These are phyloP conservation scores for Ophthalmolycus amberensis DNA, from an alignment of 2,113 vertebrate genomes.

Conservation along the genomic window DNA sequence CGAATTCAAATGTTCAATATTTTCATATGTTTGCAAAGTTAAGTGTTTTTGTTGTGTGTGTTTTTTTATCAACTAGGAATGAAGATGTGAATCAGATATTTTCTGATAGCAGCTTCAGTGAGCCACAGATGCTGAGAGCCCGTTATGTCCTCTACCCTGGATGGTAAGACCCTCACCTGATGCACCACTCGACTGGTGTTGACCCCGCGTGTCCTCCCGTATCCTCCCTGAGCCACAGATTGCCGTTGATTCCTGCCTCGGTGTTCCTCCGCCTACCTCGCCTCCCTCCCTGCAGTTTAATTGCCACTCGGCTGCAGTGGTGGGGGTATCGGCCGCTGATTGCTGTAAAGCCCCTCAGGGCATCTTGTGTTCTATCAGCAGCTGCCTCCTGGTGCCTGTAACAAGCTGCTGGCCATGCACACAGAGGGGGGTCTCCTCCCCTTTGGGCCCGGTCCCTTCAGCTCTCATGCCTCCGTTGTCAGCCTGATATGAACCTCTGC, in stretches of 20 bases:
- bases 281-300: slow-evolving; percentile 53
- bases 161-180: slow-evolving; percentile 85
- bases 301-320: slow-evolving; percentile 48
- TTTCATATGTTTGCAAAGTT: background rate
- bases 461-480: slow-evolving; percentile 65
- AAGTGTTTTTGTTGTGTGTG: background rate
- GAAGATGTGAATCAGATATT: slow-evolving; percentile 93
- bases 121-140: slow-evolving; percentile 89
- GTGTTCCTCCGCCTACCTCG: slow-evolving; percentile 14
- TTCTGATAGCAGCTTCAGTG: slow-evolving; percentile 90
- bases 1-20: background rate
- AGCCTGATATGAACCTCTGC: slow-evolving; percentile 68
- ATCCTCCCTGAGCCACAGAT: slow-evolving; percentile 36
- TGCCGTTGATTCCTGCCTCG: slow-evolving; percentile 31
- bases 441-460: slow-evolving; percentile 56
- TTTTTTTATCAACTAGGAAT: slow-evolving; percentile 79
- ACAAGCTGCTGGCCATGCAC: slow-evolving; percentile 72
- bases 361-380: slow-evolving; percentile 71
- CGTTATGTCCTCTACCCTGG: slow-evolving; percentile 95
- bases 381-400: slow-evolving; percentile 74
- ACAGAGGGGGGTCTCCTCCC: slow-evolving; percentile 66
- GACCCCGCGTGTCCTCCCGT: slow-evolving; percentile 31
- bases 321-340: slow-evolving; percentile 65
- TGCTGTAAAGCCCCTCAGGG: slow-evolving; percentile 69
- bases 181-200: slow-evolving; percentile 35